Base-by-base conservation (phyloP, 2,888 invertebrate species). In the Xanthia togata region DNA sequence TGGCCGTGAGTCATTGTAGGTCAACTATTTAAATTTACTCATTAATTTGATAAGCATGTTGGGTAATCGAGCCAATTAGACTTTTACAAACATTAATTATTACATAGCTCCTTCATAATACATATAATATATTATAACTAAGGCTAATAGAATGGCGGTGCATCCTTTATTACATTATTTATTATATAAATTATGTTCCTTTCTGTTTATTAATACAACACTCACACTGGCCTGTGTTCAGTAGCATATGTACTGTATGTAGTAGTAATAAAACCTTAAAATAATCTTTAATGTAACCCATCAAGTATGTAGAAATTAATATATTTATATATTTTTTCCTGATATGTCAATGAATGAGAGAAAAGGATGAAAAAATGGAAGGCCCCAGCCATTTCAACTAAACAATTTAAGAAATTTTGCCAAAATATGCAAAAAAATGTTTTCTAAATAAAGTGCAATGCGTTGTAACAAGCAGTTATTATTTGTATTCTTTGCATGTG, bases 1-100 rank as follows among this genome's bases (percentile, higher is more conserved):
- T 76, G 84, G 35, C 84, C 72, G 2, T 84, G 80, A 84, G 76
- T 78, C 77, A 78, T 84, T 84, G 76, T 87, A 81, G 87, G 88
- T 79, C 81, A 80, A 74, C 70, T 86, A 86, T 86, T 88, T 88
- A 78, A 80, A 89, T 78, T 70, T 78, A 84, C 78, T 82, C 69
- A 84, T 82, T 89, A 81, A 81, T 83, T 78, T 84, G 89, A 89
- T 89, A 83, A 86, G 76, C 75, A 79, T 76, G 76, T 80, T 71
- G 70, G 70, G 65, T 87, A 85, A 88, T 82, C 70, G 3, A 73
- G 84, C 76, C 78, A 89, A 86, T 82, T 88, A 86, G 44, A 81
- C 68, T 84, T 87, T 85, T 82, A 84, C 62, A 81, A 79, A 81
- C 70, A 80, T 78, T 81, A 80, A 83, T 80, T 87, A 75, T 75